phyloP scores from a whole-genome alignment of 2,888 invertebrate species.

The Drosophila koepferae region DNA sequence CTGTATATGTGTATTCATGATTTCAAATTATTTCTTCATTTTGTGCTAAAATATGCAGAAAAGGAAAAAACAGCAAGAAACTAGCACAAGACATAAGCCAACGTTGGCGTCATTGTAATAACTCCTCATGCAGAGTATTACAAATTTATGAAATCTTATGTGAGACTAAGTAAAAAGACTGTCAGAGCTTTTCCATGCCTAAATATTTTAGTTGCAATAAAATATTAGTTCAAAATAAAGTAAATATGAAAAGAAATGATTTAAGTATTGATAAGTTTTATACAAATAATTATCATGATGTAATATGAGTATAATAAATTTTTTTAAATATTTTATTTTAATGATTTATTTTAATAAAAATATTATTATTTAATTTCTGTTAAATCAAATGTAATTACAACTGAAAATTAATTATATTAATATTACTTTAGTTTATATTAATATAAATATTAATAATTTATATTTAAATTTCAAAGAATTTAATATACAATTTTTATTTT shows the following conservation, averaged over 20 bases:
- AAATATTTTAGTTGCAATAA: background rate
- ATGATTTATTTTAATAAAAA: no score
- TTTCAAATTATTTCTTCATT: slow-evolving; percentile 80
- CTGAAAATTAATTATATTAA: no score
- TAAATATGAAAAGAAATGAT: background rate
- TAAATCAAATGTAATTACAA: no score
- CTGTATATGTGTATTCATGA: slow-evolving; percentile 41
- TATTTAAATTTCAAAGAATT: no score
- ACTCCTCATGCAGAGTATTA: slow-evolving; percentile 33
- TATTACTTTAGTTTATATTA: no score
- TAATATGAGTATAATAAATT: no score
- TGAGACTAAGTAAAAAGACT: background rate
- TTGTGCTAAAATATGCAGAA: slow-evolving; percentile 62
- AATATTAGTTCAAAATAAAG: background rate
- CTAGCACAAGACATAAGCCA: slow-evolving; percentile 64
- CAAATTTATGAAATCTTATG: slow-evolving; percentile 4
- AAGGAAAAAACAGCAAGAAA: slow-evolving; percentile 42
- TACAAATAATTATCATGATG: no score
- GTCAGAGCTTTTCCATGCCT: background rate
- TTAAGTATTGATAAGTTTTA: no score
- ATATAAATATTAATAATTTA: no score
- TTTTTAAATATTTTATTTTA: no score
- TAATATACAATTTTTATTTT: no score
- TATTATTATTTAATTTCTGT: no score
- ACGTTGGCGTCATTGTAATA: slow-evolving; percentile 47